A percentile compares a stretch with the other conserved stretches of the same genome.
Conservation (phyloP, 1,140 invertebrate species). For the Megalonaias nervosa region DNA sequence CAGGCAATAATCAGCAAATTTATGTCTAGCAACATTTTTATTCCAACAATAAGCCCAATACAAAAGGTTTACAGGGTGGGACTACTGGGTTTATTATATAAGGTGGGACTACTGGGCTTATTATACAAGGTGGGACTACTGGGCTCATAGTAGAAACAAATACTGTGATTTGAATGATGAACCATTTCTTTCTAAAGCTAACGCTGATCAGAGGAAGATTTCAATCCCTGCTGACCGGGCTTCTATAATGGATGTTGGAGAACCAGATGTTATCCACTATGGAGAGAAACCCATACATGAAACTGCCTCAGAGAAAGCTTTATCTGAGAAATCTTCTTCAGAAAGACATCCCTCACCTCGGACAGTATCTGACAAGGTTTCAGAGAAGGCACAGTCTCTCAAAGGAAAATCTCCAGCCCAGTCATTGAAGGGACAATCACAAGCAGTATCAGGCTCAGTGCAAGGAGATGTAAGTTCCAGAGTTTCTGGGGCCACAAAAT, state of each 20-base stretch:
- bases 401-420: slow-evolving; percentile 8
- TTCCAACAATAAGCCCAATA: too few species aligned
- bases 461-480: background rate
- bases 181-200: background rate
- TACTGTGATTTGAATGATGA: too few species aligned
- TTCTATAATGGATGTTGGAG: slow-evolving; percentile 51
- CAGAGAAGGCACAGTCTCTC: slow-evolving; percentile 13
- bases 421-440: slow-evolving; percentile 1
- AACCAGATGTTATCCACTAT: slow-evolving; percentile 60
- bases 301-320: slow-evolving; percentile 9
- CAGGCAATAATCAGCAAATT: too few species aligned
- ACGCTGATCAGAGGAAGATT: slow-evolving; percentile 7
- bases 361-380: slow-evolving; percentile 8
- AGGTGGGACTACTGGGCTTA: too few species aligned
- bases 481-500: slow-evolving; percentile 22
- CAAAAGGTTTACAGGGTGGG: too few species aligned
- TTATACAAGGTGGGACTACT: too few species aligned
- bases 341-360: slow-evolving; percentile 11
- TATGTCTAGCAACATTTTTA: too few species aligned
- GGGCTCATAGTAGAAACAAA: too few species aligned
- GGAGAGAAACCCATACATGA: slow-evolving; percentile 30
- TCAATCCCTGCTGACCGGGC: slow-evolving; percentile 56
- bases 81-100: too few species aligned
- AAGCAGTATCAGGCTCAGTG: background rate
- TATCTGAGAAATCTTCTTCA: slow-evolving; percentile 6